These are phyloP conservation scores for Syngnathus scovelli DNA, from an alignment of 2,113 vertebrate genomes.

Conservation along the genomic window DNA sequence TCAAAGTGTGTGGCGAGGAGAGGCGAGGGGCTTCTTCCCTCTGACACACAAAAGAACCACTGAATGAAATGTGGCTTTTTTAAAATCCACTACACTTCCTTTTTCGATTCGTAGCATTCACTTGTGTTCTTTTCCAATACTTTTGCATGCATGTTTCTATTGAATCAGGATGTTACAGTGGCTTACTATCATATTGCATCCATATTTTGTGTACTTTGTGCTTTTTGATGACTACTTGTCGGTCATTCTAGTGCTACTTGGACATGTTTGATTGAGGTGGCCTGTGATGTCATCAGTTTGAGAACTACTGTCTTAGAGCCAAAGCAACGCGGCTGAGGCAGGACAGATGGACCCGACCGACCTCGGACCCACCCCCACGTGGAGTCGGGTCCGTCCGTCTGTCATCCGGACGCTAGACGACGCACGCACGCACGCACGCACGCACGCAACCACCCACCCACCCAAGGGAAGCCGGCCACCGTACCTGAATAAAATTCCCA, in stretches of 20 bases:
- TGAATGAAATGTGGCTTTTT: not conserved
- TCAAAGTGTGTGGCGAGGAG: not conserved
- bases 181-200: not conserved
- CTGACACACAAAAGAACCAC: not conserved
- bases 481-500: constrained; percentile 80
- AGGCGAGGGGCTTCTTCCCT: not conserved
- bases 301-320: not conserved
- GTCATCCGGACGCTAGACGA: constrained; percentile 7
- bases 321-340: constrained; percentile 44
- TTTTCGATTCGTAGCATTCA: not conserved
- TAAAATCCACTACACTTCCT: not conserved
- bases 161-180: not conserved
- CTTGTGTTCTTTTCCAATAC: not conserved
- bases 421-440: not conserved
- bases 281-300: not conserved
- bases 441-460: constrained; percentile 14
- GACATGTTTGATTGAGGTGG: not conserved
- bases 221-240: not conserved
- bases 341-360: constrained; percentile 24
- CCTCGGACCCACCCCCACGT: constrained; percentile 25
- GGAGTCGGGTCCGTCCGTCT: constrained; percentile 44
- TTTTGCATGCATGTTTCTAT: not conserved
- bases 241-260: not conserved
- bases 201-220: not conserved
- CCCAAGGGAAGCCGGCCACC: constrained; percentile 65